These are phyloP conservation scores for Coenonympha arcania DNA, from an alignment of 2,888 invertebrate species.

Conservation along the genomic window DNA sequence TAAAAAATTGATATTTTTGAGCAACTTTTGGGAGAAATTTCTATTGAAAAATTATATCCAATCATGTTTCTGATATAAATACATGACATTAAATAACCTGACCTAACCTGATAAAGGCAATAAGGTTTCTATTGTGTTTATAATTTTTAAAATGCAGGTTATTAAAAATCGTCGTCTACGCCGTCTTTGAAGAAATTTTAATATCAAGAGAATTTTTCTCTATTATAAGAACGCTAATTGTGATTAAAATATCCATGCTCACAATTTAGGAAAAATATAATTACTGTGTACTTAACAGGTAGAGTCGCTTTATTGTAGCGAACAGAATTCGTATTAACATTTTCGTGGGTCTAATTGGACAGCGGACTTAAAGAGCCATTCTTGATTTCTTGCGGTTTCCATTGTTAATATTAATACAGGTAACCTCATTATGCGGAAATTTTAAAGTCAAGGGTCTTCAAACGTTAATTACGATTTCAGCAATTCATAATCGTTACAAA, in stretches of 20 bases:
- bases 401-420: conserved; percentile 7
- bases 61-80: no score
- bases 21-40: no score
- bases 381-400: conserved; percentile 4
- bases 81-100: no score
- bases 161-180: no score
- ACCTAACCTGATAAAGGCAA: no score
- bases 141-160: no score
- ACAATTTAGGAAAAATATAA: background rate
- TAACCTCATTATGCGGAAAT: conserved; percentile 1
- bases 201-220: no score
- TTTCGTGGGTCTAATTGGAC: conserved; percentile 12
- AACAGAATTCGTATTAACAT: background rate
- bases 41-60: no score
- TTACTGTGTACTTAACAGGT: background rate
- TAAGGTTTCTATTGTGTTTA: no score
- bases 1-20: no score
- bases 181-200: no score
- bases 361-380: background rate
- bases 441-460: background rate
- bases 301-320: background rate
- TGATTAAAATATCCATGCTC: background rate
- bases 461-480: background rate
- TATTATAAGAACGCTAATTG: no score
- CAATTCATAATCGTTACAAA: background rate